Base-by-base conservation (phyloP, 2,888 invertebrate genomes). In the Saturnia japonica region DNA sequence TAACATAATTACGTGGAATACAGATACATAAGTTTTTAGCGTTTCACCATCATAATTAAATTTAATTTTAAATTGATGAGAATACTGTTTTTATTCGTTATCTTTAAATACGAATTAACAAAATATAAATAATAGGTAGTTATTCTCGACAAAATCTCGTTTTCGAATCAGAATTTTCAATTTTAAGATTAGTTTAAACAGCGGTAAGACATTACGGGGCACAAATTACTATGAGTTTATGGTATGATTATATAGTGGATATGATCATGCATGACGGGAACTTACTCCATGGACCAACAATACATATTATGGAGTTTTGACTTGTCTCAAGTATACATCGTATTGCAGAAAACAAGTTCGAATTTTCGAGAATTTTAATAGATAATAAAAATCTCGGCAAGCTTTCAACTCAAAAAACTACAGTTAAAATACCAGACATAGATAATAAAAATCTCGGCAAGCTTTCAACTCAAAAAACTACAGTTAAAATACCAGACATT, bases 241-340 rank as follows among this genome's bases (percentile, higher is more conserved):
- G 81, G 77, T 76, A 78, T 86, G 85, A 82, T 71, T 22, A 19
- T 51, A 75, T 78, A 78, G 84, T 82, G 84, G 73, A n/a, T 76
- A 83, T 77, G 75, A 80, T 80, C 90, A 90, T 91, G 90, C 91
- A 87, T 74, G 79, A 77, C 78, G 78, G 71, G 71, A 76, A 76
- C 68, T 42, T 62, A 51, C 62, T 43, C 19, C 51, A 64, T 64
- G 51, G 51, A 64, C 47, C n/a, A n/a, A 40, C 51, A 22, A 28
- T 62, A 51, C 12, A 54, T 12, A 25, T n/a, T 7, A 25, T 25
- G 57, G 25, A 60, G 25, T 60, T 28, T 14, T 28, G 68, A 47
- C 62, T 68, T 68, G 64, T 64, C 68, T 45, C 51, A 64, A 64
- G 68, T 68, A 45, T 68, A 68, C n/a, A 34, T 14, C 34, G 8